Conservation (phyloP, 2,888 invertebrate genomes). For the Oxystoma pomonae region DNA sequence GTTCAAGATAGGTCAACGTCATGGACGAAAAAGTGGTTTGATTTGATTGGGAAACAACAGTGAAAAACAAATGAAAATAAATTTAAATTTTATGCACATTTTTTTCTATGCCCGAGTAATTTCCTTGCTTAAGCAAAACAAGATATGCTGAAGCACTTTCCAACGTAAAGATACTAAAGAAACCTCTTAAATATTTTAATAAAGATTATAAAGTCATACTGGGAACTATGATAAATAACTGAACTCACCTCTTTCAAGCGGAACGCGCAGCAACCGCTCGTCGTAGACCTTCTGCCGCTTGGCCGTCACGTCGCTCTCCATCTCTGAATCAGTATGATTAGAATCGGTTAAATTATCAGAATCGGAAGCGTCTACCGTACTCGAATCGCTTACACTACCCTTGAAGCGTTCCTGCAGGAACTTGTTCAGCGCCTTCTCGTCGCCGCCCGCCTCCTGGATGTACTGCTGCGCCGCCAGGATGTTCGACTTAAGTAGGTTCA, state of each 20-base stretch:
- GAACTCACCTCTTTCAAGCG: slow-evolving; percentile 54
- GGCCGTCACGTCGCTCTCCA: slow-evolving; percentile 36
- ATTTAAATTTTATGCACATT: too few species aligned
- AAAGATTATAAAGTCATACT: too few species aligned
- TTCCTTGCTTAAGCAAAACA: too few species aligned
- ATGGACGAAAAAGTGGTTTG: too few species aligned
- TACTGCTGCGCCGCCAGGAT: slow-evolving; percentile 67
- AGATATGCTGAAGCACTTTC: too few species aligned
- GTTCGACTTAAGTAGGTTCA: slow-evolving; percentile 54
- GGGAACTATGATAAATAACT: too few species aligned
- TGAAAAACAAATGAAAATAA: too few species aligned
- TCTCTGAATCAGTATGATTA: slow-evolving; percentile 56
- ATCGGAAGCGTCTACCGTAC: slow-evolving; percentile 56
- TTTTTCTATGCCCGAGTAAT: too few species aligned
- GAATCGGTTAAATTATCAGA: slow-evolving; percentile 58
- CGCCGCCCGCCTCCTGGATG: slow-evolving; percentile 46
- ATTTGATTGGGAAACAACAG: too few species aligned
- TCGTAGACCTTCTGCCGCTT: slow-evolving; percentile 53
- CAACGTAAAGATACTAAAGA: too few species aligned
- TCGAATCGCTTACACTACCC: slow-evolving; percentile 53
- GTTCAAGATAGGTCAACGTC: too few species aligned
- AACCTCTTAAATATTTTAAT: too few species aligned
- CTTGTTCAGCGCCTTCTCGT: slow-evolving; percentile 49
- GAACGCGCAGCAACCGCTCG: slow-evolving; percentile 59
- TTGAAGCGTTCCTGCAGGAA: slow-evolving; percentile 54